phyloP scores from a whole-genome alignment of 1,140 invertebrate species.

The Euwallacea similis region DNA sequence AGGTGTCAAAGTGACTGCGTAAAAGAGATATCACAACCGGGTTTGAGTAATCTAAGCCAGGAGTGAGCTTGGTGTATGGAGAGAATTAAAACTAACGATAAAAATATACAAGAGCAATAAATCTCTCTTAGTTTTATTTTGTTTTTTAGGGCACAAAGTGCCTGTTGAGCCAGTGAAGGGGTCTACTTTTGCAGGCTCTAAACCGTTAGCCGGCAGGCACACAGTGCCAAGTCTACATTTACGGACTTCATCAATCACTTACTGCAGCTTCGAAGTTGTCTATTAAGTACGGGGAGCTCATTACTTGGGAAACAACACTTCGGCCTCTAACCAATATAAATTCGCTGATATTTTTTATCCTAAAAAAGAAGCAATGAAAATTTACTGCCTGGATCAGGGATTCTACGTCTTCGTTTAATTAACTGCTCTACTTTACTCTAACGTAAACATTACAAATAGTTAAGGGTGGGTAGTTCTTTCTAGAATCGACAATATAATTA shows the following conservation, averaged over 20 bases:
- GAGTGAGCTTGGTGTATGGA: no score
- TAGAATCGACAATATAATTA: slow-evolving; percentile 4
- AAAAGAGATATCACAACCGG: no score
- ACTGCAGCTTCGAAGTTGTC: slow-evolving; percentile 44
- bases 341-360: slow-evolving; percentile 40
- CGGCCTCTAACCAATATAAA: slow-evolving; percentile 41
- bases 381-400: slow-evolving; percentile 24
- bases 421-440: slow-evolving; percentile 10
- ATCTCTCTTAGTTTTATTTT: slow-evolving; percentile 32
- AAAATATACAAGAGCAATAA: not conserved
- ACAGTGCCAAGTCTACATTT: slow-evolving; percentile 47
- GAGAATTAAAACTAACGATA: slow-evolving; percentile 12
- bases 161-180: slow-evolving; percentile 31
- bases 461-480: slow-evolving; percentile 1
- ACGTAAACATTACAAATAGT: slow-evolving; percentile 7
- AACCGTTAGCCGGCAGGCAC: slow-evolving; percentile 40
- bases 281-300: slow-evolving; percentile 46
- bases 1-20: no score
- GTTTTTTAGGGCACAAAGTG: slow-evolving; percentile 2
- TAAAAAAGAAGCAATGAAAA: slow-evolving; percentile 32
- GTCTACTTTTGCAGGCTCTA: slow-evolving; percentile 23
- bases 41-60: no score
- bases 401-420: slow-evolving; percentile 18
- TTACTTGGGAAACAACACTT: slow-evolving; percentile 42
- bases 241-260: slow-evolving; percentile 48